Evolutionary conservation across 2,888 invertebrate genomes (phyloP), one percentile per base, ranked within the genome.

Genomic region (Erebia palarica): DNA sequence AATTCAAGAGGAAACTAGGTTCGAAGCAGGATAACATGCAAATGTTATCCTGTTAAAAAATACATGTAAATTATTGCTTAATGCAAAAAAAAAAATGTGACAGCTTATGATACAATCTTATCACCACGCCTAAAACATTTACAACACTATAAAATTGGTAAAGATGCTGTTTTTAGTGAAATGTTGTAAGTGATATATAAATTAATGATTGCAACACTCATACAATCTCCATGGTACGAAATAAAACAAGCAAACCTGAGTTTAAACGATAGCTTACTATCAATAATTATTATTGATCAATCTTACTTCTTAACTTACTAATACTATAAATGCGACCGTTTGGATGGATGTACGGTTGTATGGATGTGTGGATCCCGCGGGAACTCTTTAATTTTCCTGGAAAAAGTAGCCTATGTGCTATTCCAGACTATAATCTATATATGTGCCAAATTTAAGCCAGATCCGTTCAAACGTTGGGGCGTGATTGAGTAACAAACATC

Each of bases 241-340:
- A 58, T 42, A 51, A 7, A 55, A n/a, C 27, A 70, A 63, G 57
- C 27, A 61, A 57, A 60, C 53, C 16, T 44, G n/a, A 69, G 55
- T 65, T 71, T 65, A 75, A 74, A 70, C 71, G 61, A 65, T 71
- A 75, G 73, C 69, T 71, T 66, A 75, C 74, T 75, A 67, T 63
- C 69, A 68, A 77, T 36, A 36, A 36, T 36, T 36, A 27, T 27
- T 27, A 36, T 76, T 76, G 71, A 75, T 76, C 77, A 76, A 76
- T 75, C 76, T n/a, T n/a, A n/a, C n/a, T n/a, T n/a, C n/a, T n/a
- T n/a, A n/a, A n/a, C n/a, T n/a, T n/a, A n/a, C n/a, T n/a, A n/a
- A n/a, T n/a, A n/a, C n/a, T n/a, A n/a, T n/a, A n/a, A n/a, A n/a
- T n/a, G n/a, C n/a, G n/a, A n/a, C n/a, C n/a, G n/a, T n/a, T n/a